A percentile compares a stretch with the other conserved stretches of the same genome.
Evolutionary conservation across 1,140 invertebrate species (phyloP).

Genomic region (Linepithema humile): DNA sequence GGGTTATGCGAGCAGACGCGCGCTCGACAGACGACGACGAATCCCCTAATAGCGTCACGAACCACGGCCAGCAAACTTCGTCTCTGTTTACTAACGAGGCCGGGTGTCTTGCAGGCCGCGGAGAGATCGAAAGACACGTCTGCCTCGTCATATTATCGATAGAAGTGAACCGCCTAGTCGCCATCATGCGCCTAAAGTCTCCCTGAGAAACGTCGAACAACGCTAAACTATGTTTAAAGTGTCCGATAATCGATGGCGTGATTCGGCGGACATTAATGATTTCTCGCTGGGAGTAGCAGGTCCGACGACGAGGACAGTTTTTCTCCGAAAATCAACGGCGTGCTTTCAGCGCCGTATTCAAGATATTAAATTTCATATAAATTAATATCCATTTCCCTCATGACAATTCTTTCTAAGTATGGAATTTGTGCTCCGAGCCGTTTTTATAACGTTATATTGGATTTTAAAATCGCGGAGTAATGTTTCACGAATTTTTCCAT

Average conservation of each 20-base stretch:
- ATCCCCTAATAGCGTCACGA: constrained; percentile 55
- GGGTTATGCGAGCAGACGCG: constrained; percentile 38
- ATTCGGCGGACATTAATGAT: constrained; percentile 11
- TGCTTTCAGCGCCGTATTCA: neutral
- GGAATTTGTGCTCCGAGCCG: neutral
- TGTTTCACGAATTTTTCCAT: neutral
- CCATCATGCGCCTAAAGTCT: neutral
- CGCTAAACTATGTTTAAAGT: neutral
- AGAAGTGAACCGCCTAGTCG: neutral
- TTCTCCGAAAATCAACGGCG: neutral
- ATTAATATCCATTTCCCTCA: neutral
- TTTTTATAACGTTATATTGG: neutral
- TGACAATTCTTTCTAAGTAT: neutral
- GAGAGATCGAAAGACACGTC: constrained; percentile 38
- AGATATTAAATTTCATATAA: constrained; percentile 12
- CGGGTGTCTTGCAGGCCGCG: constrained; percentile 22
- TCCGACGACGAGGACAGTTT: neutral
- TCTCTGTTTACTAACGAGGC: constrained; percentile 49
- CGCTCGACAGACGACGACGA: constrained; percentile 30
- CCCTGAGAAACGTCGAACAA: neutral
- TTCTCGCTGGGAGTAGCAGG: neutral
- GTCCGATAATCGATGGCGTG: constrained; percentile 18
- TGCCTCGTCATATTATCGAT: constrained; percentile 30
- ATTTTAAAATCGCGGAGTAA: neutral
- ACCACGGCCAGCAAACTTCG: constrained; percentile 51